Base-by-base conservation (phyloP, 2,888 invertebrate species). In the Trisateles emortualis region DNA sequence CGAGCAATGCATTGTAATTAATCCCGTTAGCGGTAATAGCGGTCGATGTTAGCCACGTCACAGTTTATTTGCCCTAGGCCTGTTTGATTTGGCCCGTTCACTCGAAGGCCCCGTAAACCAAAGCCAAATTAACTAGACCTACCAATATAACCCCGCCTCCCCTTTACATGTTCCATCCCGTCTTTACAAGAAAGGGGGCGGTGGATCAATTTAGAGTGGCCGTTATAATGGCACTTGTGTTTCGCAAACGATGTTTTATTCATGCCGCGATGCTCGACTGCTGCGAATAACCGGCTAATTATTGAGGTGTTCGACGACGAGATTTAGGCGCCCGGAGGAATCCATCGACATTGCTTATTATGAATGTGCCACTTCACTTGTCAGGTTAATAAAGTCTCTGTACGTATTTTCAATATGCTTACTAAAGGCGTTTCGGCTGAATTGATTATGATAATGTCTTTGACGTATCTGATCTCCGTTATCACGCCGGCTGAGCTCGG, bases 201-300 rank as follows among this genome's bases (percentile, higher is more conserved):
- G 64, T 13, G 71, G 79, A 54, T 76, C 80, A 62, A 58, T 36
- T 59, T 61, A 74, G 41, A 64, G 52, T 79, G 83, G 87, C 52
- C 64, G 64, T 62, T 65, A 72, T 74, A 77, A 78, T 80, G 74
- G 83, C 82, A 82, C 84, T 86, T 79, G 83, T 81, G 83, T 85
- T 86, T 78, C 79, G 79, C 81, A 76, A 79, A 82, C 74, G 77
- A 88, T 90, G 90, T 90, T 89, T 91, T 90, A 91, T 91, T 91
- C 91, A 90, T 90, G 83, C 70, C 81, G 76, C 83, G 83, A 84
- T 79, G 84, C 83, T 84, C 79, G 78, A 75, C 78, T 82, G 77
- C 84, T 78, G 83, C 76, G 86, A 86, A 86, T 88, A 87, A 86
- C 86, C 83, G 84, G 76, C 87, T 91, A 90, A 90, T 89, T 90